These are phyloP conservation scores for Allochrocebus solatus DNA, from an alignment of 2,797 vertebrate genomes.

Conservation along the genomic window DNA sequence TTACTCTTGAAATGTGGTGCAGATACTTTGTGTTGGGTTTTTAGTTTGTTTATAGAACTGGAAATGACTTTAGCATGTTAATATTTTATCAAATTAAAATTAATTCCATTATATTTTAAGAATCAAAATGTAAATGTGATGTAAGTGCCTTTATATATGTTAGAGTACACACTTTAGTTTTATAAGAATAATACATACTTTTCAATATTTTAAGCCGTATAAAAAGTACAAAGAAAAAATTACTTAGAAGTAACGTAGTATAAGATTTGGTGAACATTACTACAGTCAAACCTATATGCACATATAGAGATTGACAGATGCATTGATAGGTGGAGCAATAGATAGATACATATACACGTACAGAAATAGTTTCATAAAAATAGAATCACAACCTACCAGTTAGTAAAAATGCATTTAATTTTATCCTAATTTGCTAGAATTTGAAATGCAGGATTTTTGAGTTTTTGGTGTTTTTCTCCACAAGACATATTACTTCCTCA, in stretches of 20 bases:
- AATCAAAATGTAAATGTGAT: slow-evolving; percentile 53
- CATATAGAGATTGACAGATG: not conserved
- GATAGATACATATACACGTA: not conserved
- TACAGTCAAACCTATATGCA: not conserved
- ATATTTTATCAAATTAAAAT: slow-evolving; percentile 73
- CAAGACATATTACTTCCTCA: not conserved
- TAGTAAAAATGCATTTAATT: slow-evolving; percentile 39
- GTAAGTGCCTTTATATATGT: slow-evolving; percentile 46
- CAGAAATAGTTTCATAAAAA: slow-evolving; percentile 11
- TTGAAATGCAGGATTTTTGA: slow-evolving; percentile 29
- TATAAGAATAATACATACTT: not conserved
- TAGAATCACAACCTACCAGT: not conserved
- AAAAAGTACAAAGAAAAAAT: slow-evolving; percentile 25
- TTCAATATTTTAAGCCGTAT: not conserved
- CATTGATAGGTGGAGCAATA: not conserved
- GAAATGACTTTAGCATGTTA: slow-evolving; percentile 74
- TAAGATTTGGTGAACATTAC: not conserved
- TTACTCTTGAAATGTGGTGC: slow-evolving; percentile 69
- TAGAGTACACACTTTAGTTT: slow-evolving; percentile 29
- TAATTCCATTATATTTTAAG: slow-evolving; percentile 63
- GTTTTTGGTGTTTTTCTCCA: slow-evolving; percentile 24
- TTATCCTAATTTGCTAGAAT: slow-evolving; percentile 35
- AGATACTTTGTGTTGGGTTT: slow-evolving; percentile 71
- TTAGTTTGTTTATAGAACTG: slow-evolving; percentile 78
- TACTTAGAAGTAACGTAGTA: not conserved